A percentile compares a stretch with the other conserved stretches of the same genome.
These are phyloP conservation scores for Helicoverpa zea DNA, from an alignment of 1,140 invertebrate genomes.

Conservation along the genomic window DNA sequence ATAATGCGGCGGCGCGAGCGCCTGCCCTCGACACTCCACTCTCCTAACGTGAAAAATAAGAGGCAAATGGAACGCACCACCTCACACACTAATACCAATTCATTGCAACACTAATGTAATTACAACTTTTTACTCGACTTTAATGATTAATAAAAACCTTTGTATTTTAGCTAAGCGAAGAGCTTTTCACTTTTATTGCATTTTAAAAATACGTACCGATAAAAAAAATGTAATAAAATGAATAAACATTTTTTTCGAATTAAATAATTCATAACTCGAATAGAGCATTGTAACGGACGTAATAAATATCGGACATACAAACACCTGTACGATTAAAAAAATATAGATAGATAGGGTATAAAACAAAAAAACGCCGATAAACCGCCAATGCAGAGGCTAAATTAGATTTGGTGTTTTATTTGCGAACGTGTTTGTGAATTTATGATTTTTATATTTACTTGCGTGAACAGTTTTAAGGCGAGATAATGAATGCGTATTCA, in stretches of 20 bases:
- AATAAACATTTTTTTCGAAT: neutral
- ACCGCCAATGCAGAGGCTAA: neutral
- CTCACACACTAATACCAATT: constrained; percentile 82
- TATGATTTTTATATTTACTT: constrained; percentile 4
- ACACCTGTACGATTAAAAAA: neutral
- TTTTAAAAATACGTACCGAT: neutral
- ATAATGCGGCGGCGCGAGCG: constrained; percentile 75
- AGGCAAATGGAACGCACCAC: constrained; percentile 74
- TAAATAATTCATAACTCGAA: constrained; percentile 1
- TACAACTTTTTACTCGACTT: neutral
- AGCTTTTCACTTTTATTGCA: neutral
- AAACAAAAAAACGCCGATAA: constrained; percentile 1
- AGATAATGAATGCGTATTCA: too few species aligned
- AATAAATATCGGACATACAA: neutral
- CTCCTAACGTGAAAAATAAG: constrained; percentile 83
- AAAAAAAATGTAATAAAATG: neutral
- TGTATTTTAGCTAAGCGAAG: neutral
- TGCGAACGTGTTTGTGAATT: constrained; percentile 5
- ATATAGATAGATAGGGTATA: neutral
- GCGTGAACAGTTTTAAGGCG: neutral
- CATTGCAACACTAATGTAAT: constrained; percentile 63
- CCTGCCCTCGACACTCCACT: constrained; percentile 69
- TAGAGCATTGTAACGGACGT: neutral
- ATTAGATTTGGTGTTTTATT: constrained; percentile 17
- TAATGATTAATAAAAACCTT: constrained; percentile 8